Base-by-base conservation (phyloP, 2,797 vertebrate genomes). In the Periophthalmus magnuspinnatus region DNA sequence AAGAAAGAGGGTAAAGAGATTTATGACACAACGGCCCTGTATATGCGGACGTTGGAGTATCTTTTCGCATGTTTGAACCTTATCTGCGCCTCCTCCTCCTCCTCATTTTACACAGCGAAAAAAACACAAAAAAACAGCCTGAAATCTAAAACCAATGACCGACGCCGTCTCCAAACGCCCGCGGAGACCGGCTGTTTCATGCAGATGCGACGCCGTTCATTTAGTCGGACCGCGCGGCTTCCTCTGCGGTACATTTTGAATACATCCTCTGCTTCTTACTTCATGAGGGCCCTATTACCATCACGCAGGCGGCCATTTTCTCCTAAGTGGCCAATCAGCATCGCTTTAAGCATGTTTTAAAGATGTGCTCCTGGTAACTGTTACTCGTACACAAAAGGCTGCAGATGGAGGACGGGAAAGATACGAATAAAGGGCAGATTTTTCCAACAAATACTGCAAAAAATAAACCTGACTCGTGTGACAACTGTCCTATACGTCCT, bases 281-380 rank as follows among this genome's bases (percentile, higher is more conserved):
- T 56, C 54, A 24, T 24, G 21, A 56, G 54, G 54, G 54, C 50
- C 3, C 54, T 21, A 56, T 56, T 56, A 56, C 54, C 54, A 24
- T 13, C 54, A 24, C 52, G 9, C 17, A 56, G 54, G 3, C 54
- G 9, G 9, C 11, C 0, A 56, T 56, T 56, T 55, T 24, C 54
- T 22, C 19, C 54, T 56, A 56, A 56, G 54, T 56, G 54, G 54
- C 54, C 54, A 56, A 56, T 56, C 54, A 56, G 21, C 21, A 5
- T 22, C 21, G 11, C 6, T 56, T 24, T 56, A 56, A 24, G 1
- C 22, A 56, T 56, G 54, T 56, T 56, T 56, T 56, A 56, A 56
- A 56, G 21, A 56, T 56, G 54, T 19, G 2, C 0, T 24, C 54
- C 9, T 1, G 41, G 41, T 2, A 45, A 45, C 13, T 45, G 41